Conservation (phyloP, 2,113 vertebrate genomes). For the Myotis lucifugus region DNA sequence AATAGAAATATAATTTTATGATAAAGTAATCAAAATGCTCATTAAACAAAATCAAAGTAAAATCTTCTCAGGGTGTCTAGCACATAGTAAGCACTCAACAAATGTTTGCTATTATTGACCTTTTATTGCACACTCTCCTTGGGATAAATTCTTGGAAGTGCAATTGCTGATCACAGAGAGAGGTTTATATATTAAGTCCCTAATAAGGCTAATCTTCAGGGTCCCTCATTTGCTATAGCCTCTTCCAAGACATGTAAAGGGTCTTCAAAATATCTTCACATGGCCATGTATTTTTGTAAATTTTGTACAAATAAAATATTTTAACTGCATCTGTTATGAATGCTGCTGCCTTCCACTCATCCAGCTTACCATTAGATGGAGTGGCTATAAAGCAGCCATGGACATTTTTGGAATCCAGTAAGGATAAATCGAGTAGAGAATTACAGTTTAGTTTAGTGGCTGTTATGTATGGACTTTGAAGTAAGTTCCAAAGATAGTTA, state of each 20-base stretch:
- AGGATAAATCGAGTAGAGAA: neutral
- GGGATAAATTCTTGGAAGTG: neutral
- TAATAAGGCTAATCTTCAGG: neutral
- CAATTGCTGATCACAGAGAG: neutral
- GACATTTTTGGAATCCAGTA: neutral
- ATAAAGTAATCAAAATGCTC: neutral
- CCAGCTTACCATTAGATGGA: neutral
- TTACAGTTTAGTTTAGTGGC: neutral
- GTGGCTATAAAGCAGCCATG: neutral
- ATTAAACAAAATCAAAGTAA: conserved; percentile 37
- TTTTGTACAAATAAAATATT: neutral
- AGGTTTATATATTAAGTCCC: neutral
- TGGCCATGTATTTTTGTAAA: neutral
- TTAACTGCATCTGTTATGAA: neutral
- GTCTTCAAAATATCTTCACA: neutral
- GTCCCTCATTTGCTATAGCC: neutral
- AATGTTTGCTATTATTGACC: neutral
- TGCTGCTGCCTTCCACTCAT: neutral
- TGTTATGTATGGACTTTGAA: neutral
- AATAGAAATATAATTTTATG: neutral
- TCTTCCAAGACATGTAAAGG: neutral
- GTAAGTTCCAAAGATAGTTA: neutral
- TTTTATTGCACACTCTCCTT: neutral
- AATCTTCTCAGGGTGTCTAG: neutral
- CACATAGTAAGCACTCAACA: neutral